Percentiles rank a stretch among this genome's conserved stretches.
Evolutionary conservation across 2,888 invertebrate genomes (phyloP).

Genomic region (Amiota mariae): DNA sequence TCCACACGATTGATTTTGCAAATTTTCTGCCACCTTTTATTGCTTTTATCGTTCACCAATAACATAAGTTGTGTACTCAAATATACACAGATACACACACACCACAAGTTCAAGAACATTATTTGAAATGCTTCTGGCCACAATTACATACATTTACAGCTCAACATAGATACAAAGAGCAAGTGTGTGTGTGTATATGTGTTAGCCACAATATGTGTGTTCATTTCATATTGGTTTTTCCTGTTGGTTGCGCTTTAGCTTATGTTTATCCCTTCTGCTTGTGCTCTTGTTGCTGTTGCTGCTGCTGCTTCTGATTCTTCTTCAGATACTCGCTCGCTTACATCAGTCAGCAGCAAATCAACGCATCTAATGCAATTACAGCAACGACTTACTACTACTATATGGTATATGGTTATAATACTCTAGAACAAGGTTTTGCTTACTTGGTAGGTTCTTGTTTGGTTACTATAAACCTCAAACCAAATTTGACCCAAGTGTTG

Average conservation of each 20-base stretch:
- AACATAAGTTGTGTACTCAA: neutral
- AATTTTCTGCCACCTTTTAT: constrained; percentile 45
- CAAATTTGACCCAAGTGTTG: constrained; percentile 23
- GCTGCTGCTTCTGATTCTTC: neutral
- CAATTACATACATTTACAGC: constrained; percentile 48
- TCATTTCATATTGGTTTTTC: constrained; percentile 20
- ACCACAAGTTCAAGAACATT: neutral
- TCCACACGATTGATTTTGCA: constrained; percentile 66
- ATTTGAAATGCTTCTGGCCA: constrained; percentile 57
- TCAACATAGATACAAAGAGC: neutral
- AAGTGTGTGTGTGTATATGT: constrained; percentile 28
- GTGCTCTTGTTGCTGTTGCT: neutral
- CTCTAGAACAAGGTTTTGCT: no score
- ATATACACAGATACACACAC: neutral
- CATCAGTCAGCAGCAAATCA: constrained; percentile 11
- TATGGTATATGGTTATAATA: no score
- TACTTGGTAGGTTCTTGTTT: no score
- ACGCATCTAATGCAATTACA: constrained; percentile 57
- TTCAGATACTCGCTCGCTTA: neutral
- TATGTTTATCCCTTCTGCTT: constrained; percentile 12
- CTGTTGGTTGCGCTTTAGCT: constrained; percentile 16
- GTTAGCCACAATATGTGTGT: constrained; percentile 16
- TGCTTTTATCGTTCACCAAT: constrained; percentile 10
- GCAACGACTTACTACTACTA: constrained; percentile 34
- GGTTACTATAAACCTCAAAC: constrained; percentile 5